Evolutionary conservation across 2,797 vertebrate genomes (phyloP), one percentile per base, ranked within the genome.

Genomic region (Rhabdomys pumilio): DNA sequence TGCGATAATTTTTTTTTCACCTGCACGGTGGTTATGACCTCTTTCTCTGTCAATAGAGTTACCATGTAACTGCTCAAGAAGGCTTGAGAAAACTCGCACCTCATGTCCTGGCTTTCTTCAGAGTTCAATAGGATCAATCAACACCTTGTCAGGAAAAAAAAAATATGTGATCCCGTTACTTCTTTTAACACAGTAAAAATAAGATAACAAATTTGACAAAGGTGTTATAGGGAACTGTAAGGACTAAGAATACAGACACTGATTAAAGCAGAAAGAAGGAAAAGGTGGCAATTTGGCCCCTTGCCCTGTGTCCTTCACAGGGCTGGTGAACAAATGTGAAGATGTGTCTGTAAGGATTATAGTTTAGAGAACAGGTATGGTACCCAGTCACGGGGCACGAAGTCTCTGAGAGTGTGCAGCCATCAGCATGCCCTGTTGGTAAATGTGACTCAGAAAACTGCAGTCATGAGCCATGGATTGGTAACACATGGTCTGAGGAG

Each of bases 111-210:
- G 1, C 26, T 31, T 59, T 4, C 41, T 4, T 75, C 22, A 53
- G 4, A 63, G 31, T 61, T 75, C 44, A n/a, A 3, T 55, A 61
- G 10, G 50, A 29, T 76, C 15, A n/a, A 5, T 67, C 4, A 5
- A 44, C 38, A 77, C 14, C 24, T 83, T 83, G 47, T 90, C n/a
- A 72, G 24, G 17, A 67, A 82, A 20, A 80, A 80, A 79, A 20
- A 77, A 77, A 76, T 50, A 47, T 24, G 7, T 38, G 75, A 55
- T 53, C 31, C 17, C 10, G 24, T 10, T 1, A 12, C 11, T 67
- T 77, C 90, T 59, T 83, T 93, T 95, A 80, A 75, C 73, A 76
- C 41, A 88, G 26, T 10, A 85, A 19, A 79, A 83, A n/a, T 22
- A 86, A 83, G 14, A 31, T 75, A 22, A 61, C 69, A 24, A 89